Evolutionary conservation across 2,113 vertebrate genomes (phyloP), one percentile per base, ranked within the genome.

Genomic region (Atractosteus spatula): DNA sequence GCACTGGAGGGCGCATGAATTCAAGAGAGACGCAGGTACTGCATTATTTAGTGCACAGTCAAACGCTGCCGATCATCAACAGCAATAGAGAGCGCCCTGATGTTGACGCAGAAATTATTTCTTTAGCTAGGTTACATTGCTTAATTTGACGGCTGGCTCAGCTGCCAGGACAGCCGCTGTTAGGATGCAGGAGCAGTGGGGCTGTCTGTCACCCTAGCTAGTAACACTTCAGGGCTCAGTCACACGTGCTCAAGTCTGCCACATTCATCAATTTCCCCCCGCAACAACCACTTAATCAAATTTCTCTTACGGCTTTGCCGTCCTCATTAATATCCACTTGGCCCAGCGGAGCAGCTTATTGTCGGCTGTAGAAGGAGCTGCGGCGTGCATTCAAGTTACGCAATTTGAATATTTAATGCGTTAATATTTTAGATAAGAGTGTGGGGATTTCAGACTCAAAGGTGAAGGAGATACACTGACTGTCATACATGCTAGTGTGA

Each of bases 371-470:
- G 84, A 77, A 3, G 55, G 63, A 79, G 77, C 72, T 64, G 59
- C 47, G 74, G 73, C 77, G 80, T 70, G 74, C 84, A 82, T 88
- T 88, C 81, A 59, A 72, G 78, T 59, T 79, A 85, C 82, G 81
- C 84, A 87, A 87, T 91, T 91, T 91, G 83, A 91, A 91, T 89
- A 89, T 90, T 76, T 85, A 89, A 89, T 85, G 79, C 77, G 78
- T 79, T 76, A 84, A 78, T 59, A 59, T 85, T 70, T 70, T 65
- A 84, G 81, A 87, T 86, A n/a, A 59, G 56, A 8, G 14, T 59
- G 56, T 59, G 10, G 14, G 56, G 14, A 59, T 59, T 59, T 51
- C 47, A 5, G 13, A 59, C 12, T n/a, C 56, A 59, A 10, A 7
- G 47, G 47, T 51, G 47, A 51, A 51, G 47, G 47, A 10, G 47